Evolutionary conservation across 1,140 invertebrate species (phyloP), one percentile per base, ranked within the genome.

Genomic region (Hyles vespertilio): DNA sequence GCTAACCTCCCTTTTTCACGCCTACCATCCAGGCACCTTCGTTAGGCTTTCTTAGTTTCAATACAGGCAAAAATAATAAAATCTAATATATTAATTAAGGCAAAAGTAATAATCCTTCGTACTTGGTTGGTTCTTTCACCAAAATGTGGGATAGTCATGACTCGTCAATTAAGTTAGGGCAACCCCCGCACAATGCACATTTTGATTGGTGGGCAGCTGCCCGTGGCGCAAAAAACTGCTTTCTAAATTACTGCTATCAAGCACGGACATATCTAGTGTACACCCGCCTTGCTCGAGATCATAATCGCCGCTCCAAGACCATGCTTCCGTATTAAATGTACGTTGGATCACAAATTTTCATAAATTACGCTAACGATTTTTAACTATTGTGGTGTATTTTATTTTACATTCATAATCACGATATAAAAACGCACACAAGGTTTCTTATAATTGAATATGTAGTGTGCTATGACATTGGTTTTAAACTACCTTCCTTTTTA

Each of bases 121-220:
- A 12, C 47, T 5, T 54, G 11, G 12, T 54, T 54, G 22, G 36
- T 40, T 44, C 36, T 54, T 54, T 6, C 11, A 50, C 22, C 33
- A 44, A 54, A 9, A 54, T 54, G 22, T 54, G 11, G 40, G 52
- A 54, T 44, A 44, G 69, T 77, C 70, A 77, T 85, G 80, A 82
- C 73, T 77, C 63, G 75, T 71, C 77, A 77, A 78, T 83, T 78
- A 79, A 61, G 43, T 65, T 32, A 67, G 59, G 32, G 67, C 78
- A 74, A 80, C 80, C 83, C 83, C 73, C 70, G 76, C 71, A 72
- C 72, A 74, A 78, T 82, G 84, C 74, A 75, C 72, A 74, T 81
- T 80, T 76, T 75, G 79, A 84, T 84, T 78, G 79, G 79, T 83
- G 75, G 75, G 62, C 81, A 84, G 81, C 80, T 87, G 84, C 52